Evolutionary conservation across 2,797 vertebrate species (phyloP), one percentile per base, ranked within the genome.

Genomic region (Neopelma chrysocephalum): DNA sequence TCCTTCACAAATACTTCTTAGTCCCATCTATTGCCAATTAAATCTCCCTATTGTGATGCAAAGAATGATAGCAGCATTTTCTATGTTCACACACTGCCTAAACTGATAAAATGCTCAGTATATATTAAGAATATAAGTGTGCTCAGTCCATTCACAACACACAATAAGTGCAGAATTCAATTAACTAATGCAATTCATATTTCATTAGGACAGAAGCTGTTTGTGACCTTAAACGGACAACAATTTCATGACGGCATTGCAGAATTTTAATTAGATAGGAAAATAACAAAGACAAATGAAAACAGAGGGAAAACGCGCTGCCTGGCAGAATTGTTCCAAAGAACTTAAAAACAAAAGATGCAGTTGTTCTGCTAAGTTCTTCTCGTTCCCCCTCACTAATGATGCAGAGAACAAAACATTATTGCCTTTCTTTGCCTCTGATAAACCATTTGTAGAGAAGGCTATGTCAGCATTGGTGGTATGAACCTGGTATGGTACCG

Each of bases 171-270:
- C 72, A 83, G 84, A 86, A 95, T 96, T 95, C 94, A 97, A 96
- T 97, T 95, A 97, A 97, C 82, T 92, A 97, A 97, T 95, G 94
- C 89, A 92, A 97, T 96, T 97, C 96, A 94, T 93, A 94, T 96
- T 97, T 97, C 95, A 95, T 94, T 94, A 94, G 93, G 84, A 97
- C 95, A 97, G 96, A 97, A 95, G 92, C 95, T 91, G 94, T 86
- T 97, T 97, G 95, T 96, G 96, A 97, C 94, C 96, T 93, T 90
- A 96, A 94, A 92, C 29, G 91, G 89, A 95, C 96, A 97, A 96
- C 92, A 95, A 93, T 85, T 94, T 88, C 87, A 96, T 97, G 91
- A 94, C 86, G 93, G 89, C 82, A 91, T 40, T 94, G 85, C 64
- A 84, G 96, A 96, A 96, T 96, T 89, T 90, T 97, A 97, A 97